These are phyloP conservation scores for Ictalurus furcatus DNA, from an alignment of 2,113 vertebrate species.

Conservation along the genomic window DNA sequence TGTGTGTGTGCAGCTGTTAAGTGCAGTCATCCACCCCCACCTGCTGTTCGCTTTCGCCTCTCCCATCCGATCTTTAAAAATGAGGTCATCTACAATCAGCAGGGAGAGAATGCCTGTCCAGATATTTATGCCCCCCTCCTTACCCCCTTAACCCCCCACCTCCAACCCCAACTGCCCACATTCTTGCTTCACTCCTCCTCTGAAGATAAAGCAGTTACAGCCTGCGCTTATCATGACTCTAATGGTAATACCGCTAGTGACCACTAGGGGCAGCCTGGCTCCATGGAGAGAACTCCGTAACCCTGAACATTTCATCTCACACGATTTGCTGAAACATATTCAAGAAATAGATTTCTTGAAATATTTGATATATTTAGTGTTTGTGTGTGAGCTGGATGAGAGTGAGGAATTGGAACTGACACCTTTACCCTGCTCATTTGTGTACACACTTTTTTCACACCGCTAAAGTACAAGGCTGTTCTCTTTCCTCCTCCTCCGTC, in stretches of 20 bases:
- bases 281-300: neutral
- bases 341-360: neutral
- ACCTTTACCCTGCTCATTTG: neutral
- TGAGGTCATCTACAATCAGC: constrained; percentile 45
- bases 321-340: neutral
- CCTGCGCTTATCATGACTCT: neutral
- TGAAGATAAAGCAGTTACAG: neutral
- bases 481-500: neutral
- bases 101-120: constrained; percentile 26
- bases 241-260: neutral
- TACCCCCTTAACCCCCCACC: neutral
- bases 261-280: constrained; percentile 15
- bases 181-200: neutral
- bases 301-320: neutral
- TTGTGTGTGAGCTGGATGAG: neutral
- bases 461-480: neutral
- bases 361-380: neutral
- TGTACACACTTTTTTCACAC: neutral
- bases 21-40: constrained; percentile 42
- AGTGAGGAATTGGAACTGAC: neutral
- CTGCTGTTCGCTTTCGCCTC: constrained; percentile 25
- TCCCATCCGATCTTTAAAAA: constrained; percentile 14
- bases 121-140: neutral
- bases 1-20: constrained; percentile 27
- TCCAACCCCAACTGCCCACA: neutral